These are phyloP conservation scores for Poeciliopsis gracilis DNA, from an alignment of 2,797 vertebrate species.

Conservation along the genomic window DNA sequence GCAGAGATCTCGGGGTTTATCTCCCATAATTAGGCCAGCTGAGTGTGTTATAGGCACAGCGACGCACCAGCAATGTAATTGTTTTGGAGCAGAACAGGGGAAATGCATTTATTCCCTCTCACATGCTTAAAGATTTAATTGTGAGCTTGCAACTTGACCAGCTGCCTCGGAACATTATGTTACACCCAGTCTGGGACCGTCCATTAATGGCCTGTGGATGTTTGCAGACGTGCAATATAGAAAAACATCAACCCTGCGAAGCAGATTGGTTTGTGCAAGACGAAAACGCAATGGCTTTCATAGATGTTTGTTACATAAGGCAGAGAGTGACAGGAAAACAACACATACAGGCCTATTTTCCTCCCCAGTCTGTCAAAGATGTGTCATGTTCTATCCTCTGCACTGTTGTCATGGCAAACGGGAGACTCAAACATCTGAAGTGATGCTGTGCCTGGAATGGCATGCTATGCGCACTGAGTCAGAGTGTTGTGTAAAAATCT, in stretches of 20 bases:
- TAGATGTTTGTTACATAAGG: conserved; percentile 64
- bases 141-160: conserved; percentile 44
- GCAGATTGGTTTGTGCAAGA: conserved; percentile 46
- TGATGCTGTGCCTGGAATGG: conserved; percentile 53
- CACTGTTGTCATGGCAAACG: conserved; percentile 73
- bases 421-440: conserved; percentile 70
- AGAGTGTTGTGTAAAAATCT: conserved; percentile 51
- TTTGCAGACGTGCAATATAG: conserved; percentile 44
- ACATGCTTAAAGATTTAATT: conserved; percentile 48
- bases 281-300: conserved; percentile 38
- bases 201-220: conserved; percentile 48
- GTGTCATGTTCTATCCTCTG: conserved; percentile 66
- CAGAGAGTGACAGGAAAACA: conserved; percentile 65
- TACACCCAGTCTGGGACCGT: conserved; percentile 28
- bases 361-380: conserved; percentile 68
- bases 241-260: conserved; percentile 49
- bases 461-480: conserved; percentile 50
- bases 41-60: conserved; percentile 24
- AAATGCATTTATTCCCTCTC: conserved; percentile 38
- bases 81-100: conserved; percentile 23
- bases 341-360: conserved; percentile 70
- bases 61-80: conserved; percentile 25
- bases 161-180: conserved; percentile 39
- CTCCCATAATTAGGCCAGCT: conserved; percentile 57
- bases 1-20: conserved; percentile 43